Conservation (phyloP, 1,140 invertebrate genomes). For the Rhyacophila brunnea region DNA sequence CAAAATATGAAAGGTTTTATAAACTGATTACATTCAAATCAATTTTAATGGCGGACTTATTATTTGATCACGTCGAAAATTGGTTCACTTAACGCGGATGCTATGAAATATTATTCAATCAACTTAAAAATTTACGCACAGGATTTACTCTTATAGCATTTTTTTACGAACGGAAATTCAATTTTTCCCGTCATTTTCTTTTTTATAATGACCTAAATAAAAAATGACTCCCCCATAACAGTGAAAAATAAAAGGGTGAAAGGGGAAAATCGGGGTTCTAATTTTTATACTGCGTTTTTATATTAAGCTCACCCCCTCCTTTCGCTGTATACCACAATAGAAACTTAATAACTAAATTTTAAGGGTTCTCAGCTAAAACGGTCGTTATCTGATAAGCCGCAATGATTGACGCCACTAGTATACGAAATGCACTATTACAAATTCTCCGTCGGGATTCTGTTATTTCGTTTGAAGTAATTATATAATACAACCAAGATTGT, state of each 20-base stretch:
- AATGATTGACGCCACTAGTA: constrained; percentile 20
- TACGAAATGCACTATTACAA: constrained; percentile 22
- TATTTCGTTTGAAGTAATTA: constrained; percentile 22
- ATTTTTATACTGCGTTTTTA: constrained; percentile 1
- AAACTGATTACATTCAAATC: too few species aligned
- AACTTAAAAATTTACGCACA: too few species aligned
- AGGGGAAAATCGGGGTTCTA: neutral
- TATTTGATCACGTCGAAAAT: too few species aligned
- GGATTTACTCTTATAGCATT: too few species aligned
- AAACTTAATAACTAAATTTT: constrained; percentile 11
- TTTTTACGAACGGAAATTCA: too few species aligned
- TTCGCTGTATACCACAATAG: neutral
- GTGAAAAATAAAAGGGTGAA: neutral
- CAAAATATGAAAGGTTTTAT: too few species aligned
- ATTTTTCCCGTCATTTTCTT: too few species aligned
- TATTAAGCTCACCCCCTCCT: neutral
- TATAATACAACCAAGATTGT: constrained; percentile 18
- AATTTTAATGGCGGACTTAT: too few species aligned
- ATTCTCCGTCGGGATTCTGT: constrained; percentile 6
- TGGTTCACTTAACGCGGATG: too few species aligned
- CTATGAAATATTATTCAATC: too few species aligned
- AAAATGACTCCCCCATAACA: neutral
- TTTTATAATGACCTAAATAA: neutral
- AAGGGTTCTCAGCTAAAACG: constrained; percentile 13
- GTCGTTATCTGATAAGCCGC: constrained; percentile 23